Base-by-base conservation (phyloP, 2,113 vertebrate species). In the Vombatus ursinus region DNA sequence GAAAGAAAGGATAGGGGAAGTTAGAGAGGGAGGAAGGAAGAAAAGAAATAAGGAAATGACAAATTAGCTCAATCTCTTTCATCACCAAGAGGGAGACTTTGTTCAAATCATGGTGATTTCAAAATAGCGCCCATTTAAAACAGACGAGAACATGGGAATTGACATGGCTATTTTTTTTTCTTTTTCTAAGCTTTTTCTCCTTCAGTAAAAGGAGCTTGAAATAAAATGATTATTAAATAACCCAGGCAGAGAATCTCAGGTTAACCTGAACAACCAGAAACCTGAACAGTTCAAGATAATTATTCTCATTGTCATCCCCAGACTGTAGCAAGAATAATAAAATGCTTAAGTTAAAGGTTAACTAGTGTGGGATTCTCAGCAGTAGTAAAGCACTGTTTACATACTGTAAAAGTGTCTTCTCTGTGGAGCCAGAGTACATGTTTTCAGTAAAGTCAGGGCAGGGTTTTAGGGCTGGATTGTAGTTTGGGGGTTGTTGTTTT, bases 271-370 rank as follows among this genome's bases (percentile, higher is more conserved):
- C n/a, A 94, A 96, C n/a, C 92, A 98, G 92, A 96, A 95, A 92
- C 37, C 23, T 28, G 2, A 95, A 97, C 94, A 57, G 96, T 97
- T 98, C 52, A 89, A 93, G 94, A 94, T 96, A 95, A 96, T 97
- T 97, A 95, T 97, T 93, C 94, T 94, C 57, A 90, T 94, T 93
- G 92, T 51, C 94, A 96, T 95, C 91, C 94, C 94, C 9, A 90
- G 92, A 97, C 8, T 97, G 93, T 90, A 97, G 57, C 31, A 89
- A 96, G 91, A 96, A 97, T 96, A 97, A 97, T 95, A 96, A 98
- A 98, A 97, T 61, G 54, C 89, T 92, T 61, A 77, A 96, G 94
- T 98, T 98, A 98, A 98, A 98, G 95, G 96, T 98, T 98, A 98
- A 98, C 97, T 89, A 93, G 95, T 94, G 96, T 95, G 92, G 51